Base-by-base conservation (phyloP, 2,888 invertebrate genomes). In the Andrena camellia region DNA sequence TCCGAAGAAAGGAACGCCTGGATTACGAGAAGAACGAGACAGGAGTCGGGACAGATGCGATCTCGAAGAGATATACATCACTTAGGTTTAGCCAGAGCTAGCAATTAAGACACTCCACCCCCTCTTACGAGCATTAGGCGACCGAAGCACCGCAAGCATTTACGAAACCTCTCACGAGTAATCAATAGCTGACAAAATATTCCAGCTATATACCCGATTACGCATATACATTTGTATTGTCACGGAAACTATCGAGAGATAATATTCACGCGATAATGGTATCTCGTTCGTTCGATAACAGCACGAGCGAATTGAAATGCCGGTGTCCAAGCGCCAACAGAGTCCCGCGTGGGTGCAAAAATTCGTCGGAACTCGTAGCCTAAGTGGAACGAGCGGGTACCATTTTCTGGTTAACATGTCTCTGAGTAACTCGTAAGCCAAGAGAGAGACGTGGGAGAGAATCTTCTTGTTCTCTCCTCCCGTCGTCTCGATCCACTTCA, bases 131-230 rank as follows among this genome's bases (percentile, higher is more conserved):
- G 90, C 91, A 91, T 89, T 92, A 92, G 92, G 90, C 90, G 90
- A 91, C 85, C 89, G 91, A 91, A 90, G 90, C 90, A 91, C 90
- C 90, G 90, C 91, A 91, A 88, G 90, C 91, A 92, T 90, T 91
- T 90, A 89, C 87, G 86, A 90, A 89, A 91, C 89, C 89, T 90
- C 85, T 91, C 91, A 91, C 91, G 85, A 89, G 81, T 86, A 85
- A 89, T 88, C 83, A 73, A 83, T 84, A 88, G 86, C 72, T 62
- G 78, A 87, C 79, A 77, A 76, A 85, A 81, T 75, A 75, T 84
- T 87, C 80, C 75, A 85, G 74, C 62, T 82, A 68, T 81, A 72
- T 82, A 78, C 73, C 68, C 60, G 76, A 80, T 85, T 83, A 80
- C 31, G 74, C 72, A 81, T 78, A 84, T 76, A 85, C 68, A 81